phyloP scores from a whole-genome alignment of 1,140 invertebrate genomes.

The Calephelis virginiensis region DNA sequence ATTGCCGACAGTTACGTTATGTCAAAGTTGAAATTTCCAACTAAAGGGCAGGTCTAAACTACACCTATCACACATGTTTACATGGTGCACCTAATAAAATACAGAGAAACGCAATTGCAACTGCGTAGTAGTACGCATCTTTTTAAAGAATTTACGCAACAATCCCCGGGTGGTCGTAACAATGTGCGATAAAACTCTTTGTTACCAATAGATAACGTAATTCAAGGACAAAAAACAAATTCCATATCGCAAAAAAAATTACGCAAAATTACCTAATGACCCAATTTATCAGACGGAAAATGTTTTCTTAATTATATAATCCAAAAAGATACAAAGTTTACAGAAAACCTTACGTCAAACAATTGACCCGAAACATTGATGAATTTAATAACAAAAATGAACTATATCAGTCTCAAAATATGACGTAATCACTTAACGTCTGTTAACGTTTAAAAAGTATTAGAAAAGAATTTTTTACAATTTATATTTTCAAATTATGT shows the following conservation, averaged over 20 bases:
- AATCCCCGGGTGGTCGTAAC: conserved; percentile 9
- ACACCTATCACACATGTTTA: not conserved
- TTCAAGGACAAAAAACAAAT: conserved; percentile 8
- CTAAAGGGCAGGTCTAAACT: not conserved
- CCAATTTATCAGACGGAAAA: conserved; percentile 21
- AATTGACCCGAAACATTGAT: not conserved
- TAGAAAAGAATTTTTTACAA: too few species aligned
- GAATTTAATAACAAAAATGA: too few species aligned
- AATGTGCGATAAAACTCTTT: conserved; percentile 17
- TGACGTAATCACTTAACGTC: too few species aligned
- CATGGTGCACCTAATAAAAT: not conserved
- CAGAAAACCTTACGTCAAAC: not conserved
- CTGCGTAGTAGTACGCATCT: not conserved
- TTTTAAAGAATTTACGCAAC: not conserved
- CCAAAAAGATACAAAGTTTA: not conserved
- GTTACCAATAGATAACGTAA: conserved; percentile 7
- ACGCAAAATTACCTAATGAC: conserved; percentile 27
- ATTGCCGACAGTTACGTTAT: too few species aligned
- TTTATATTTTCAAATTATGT: too few species aligned
- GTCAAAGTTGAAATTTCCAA: too few species aligned
- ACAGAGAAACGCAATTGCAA: not conserved
- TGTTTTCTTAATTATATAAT: not conserved
- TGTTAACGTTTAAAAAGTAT: too few species aligned
- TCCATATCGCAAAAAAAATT: conserved; percentile 5
- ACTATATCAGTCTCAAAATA: too few species aligned